Conservation (phyloP, 2,113 vertebrate species). For the Lagopus muta region DNA sequence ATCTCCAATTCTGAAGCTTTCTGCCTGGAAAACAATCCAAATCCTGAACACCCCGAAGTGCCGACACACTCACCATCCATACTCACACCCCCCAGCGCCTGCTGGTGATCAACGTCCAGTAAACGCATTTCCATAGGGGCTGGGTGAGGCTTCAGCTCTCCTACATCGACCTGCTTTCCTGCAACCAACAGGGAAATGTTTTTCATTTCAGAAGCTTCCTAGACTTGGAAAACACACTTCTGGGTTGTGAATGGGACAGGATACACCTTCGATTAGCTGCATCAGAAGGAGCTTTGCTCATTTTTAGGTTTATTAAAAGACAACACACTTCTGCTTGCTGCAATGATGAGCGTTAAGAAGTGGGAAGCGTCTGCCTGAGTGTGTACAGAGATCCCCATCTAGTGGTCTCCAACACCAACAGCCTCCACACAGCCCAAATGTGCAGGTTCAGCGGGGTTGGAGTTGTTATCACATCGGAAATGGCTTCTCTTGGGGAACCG, state of each 20-base stretch:
- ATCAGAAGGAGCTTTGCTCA: neutral
- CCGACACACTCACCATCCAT: neutral
- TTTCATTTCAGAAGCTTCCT: neutral
- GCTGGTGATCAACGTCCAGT: neutral
- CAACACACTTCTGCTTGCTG: too few relatives aligned
- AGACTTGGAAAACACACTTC: neutral
- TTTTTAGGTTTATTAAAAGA: neutral
- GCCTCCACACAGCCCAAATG: fast-evolving
- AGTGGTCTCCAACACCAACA: neutral
- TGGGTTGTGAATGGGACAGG: neutral
- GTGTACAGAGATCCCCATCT: neutral
- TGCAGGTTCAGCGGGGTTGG: fast-evolving
- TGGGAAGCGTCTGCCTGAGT: neutral
- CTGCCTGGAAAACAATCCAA: neutral
- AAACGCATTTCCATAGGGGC: neutral
- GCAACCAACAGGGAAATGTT: neutral
- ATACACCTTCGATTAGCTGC: neutral
- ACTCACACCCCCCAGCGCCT: neutral
- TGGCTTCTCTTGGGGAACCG: neutral
- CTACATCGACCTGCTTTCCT: neutral
- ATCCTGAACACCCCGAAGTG: neutral
- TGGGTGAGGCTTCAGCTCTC: neutral
- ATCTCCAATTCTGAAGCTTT: neutral
- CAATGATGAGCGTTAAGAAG: too few relatives aligned
- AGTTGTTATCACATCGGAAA: fast-evolving